Conservation (phyloP, 2,888 invertebrate genomes). For the Nymphalis c-album region DNA sequence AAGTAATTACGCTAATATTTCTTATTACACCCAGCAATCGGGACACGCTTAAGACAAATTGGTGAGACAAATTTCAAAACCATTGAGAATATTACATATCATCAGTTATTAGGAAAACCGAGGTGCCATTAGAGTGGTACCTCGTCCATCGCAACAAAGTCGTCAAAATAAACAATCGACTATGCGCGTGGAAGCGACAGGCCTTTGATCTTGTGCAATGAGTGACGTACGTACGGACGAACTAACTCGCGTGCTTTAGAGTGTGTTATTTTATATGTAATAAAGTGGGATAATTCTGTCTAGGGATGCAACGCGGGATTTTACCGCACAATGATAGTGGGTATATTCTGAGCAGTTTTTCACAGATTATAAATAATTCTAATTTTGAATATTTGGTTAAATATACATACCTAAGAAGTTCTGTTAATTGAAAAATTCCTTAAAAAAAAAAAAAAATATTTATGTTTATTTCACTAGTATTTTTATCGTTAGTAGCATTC, state of each 20-base stretch:
- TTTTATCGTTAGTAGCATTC: no score
- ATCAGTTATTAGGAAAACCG: slow-evolving; percentile 36
- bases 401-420: no score
- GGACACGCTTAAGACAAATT: neutral
- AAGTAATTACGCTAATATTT: neutral
- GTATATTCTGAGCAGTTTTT: no score
- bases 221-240: slow-evolving; percentile 48
- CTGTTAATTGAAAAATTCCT: no score
- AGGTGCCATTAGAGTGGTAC: slow-evolving; percentile 41
- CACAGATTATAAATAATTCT: no score
- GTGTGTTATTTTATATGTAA: neutral
- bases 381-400: no score
- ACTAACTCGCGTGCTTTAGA: slow-evolving; percentile 33
- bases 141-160: slow-evolving; percentile 57
- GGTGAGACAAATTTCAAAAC: neutral
- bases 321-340: neutral
- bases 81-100: slow-evolving; percentile 15
- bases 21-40: neutral
- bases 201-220: slow-evolving; percentile 61
- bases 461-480: no score
- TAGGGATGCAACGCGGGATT: neutral
- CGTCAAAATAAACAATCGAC: slow-evolving; percentile 60
- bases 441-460: no score
- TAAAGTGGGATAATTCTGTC: slow-evolving; percentile 1
- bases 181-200: slow-evolving; percentile 38